These are phyloP conservation scores for Acronicta aceris DNA, from an alignment of 2,888 invertebrate species.

Conservation along the genomic window DNA sequence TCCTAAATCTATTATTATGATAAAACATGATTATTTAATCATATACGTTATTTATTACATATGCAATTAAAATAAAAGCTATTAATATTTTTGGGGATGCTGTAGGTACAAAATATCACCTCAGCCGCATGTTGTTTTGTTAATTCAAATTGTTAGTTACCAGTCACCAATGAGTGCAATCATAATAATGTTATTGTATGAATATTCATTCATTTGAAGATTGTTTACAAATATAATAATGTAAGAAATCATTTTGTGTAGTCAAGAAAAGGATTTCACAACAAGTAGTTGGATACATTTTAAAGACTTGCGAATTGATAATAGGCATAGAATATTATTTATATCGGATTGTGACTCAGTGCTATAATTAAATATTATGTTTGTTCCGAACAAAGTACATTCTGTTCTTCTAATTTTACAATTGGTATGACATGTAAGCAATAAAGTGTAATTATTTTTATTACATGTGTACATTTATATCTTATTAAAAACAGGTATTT, in stretches of 20 bases:
- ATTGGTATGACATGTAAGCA: conserved; percentile 57
- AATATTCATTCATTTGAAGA: conserved; percentile 28
- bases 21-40: too few species aligned
- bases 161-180: conserved; percentile 62
- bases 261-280: too few species aligned
- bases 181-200: conserved; percentile 41
- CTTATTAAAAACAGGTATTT: conserved; percentile 36
- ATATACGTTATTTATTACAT: too few species aligned
- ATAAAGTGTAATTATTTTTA: conserved; percentile 56
- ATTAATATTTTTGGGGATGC: conserved; percentile 11
- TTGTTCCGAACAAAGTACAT: conserved; percentile 37
- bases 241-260: too few species aligned
- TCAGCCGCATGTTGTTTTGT: conserved; percentile 27
- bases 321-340: too few species aligned
- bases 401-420: conserved; percentile 40
- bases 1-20: neutral
- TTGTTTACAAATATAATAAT: conserved; percentile 17
- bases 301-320: too few species aligned
- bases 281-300: too few species aligned
- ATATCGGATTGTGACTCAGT: too few species aligned
- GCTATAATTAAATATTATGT: too few species aligned
- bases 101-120: conserved; percentile 6
- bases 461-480: conserved; percentile 39
- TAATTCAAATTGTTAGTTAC: conserved; percentile 54
- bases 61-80: neutral